Evolutionary conservation across 2,113 vertebrate genomes (phyloP), one percentile per base, ranked within the genome.

Genomic region (Callaeas wilsoni): DNA sequence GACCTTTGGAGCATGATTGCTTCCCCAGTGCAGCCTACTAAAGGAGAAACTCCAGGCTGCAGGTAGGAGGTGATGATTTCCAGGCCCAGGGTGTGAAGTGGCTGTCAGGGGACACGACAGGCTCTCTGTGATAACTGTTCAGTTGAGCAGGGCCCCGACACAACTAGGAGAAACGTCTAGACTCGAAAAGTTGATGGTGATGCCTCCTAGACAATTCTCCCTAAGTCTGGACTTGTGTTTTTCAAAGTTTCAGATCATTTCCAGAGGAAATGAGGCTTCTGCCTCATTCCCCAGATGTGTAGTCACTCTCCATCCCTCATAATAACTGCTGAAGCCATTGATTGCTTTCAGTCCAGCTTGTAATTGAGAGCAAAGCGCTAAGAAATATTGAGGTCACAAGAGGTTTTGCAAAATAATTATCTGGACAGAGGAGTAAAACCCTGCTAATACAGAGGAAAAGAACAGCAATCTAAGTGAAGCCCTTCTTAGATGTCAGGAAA

Each of bases 201-300:
- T 86, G 46, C 16, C 35, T 76, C 22, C 30, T 77, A 50, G 33
- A 80, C 60, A 69, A 39, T 52, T 77, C 12, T 53, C 35, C 27
- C 15, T 13, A 39, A 42, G 20, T 79, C 84, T 57, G 73, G 20
- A 13, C 41, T 15, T 12, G 20, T 42, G 26, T 30, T 37, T 95
- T 76, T 78, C 49, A 27, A 77, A 57, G 59, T 89, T 94, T 92
- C 71, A 44, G 64, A 52, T 55, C 3, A 13, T 75, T 92, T 93
- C 68, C 86, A 92, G 89, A 56, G 89, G 96, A 96, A 97, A 90
- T 84, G 59, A 96, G 56, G 60, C 64, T 95, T 86, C 68, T 94
- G 79, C 63, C 55, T 92, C 55, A 8, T 65, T 37, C 77, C 60
- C 35, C 62, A 42, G n/a, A 41, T 74, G 35, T 0, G 0, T 84